Base-by-base conservation (phyloP, 2,888 invertebrate genomes). In the Anaspis maculata region DNA sequence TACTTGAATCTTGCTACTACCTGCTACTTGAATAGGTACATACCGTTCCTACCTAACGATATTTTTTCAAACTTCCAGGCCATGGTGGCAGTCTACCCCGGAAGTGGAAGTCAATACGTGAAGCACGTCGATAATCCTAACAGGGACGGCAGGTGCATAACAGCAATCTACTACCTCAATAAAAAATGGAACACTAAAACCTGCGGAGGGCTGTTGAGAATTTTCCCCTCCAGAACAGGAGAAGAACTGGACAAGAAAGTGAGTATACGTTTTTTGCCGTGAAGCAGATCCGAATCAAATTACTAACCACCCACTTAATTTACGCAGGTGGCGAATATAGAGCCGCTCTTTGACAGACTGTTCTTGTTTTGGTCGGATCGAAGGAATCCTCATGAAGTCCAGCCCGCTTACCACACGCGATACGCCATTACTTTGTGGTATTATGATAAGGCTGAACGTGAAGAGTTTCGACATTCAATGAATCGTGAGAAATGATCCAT, bases 71-170 rank as follows among this genome's bases (percentile, higher is more conserved):
- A n/a, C n/a, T 42, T 42, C 12, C 68, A 96, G 95, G 96, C 95
- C 16, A 97, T 97, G 97, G 88, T 97, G 22, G 96, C 97, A 22
- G 95, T 95, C 62, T 97, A 97, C 65, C 97, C 96, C 0, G 96
- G 95, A 15, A 79, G 82, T 31, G 92, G 92, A 34, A 83, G 91
- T 7, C 88, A 89, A 59, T 97, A 97, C 66, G 89, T 96, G 32
- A 90, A 92, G 65, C 97, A 97, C 66, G 91, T 97, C 24, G 97
- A 97, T 68, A 97, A 97, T 70, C 96, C 97, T 3, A 91, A 92
- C 65, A 78, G 80, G 55, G 97, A 97, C 67, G 97, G 97, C 11
- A 77, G 97, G 45, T 92, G 94, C 60, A 89, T 97, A 57, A 97
- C 97, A 4, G 88, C 92, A 42, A 97, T 97, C 56, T 97, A 97